These are phyloP conservation scores for Lumbricus terrestris DNA, from an alignment of 2,888 invertebrate species.

Conservation along the genomic window DNA sequence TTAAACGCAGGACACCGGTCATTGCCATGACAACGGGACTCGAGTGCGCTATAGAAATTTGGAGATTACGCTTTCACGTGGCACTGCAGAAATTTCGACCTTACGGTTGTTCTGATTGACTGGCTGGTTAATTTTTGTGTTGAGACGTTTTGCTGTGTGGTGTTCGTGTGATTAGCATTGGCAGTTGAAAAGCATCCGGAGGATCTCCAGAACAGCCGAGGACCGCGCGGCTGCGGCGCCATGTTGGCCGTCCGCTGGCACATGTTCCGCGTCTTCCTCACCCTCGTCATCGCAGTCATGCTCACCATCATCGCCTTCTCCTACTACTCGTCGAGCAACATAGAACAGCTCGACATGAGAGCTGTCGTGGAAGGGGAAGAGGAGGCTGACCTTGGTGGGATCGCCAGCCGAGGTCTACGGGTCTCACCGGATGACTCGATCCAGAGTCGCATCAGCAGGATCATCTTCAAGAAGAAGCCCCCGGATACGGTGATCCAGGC, in stretches of 20 bases:
- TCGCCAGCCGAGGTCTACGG: background rate
- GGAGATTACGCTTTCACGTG: no score
- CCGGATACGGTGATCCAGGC: slow-evolving; percentile 21
- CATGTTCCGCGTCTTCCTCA: background rate
- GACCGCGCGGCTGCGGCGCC: background rate
- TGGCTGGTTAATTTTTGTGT: no score
- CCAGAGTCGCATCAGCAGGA: background rate
- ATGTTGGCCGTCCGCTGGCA: background rate
- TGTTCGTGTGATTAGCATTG: background rate
- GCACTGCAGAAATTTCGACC: no score
- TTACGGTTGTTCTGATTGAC: background rate
- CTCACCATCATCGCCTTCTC: background rate
- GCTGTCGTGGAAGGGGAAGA: background rate
- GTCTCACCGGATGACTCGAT: background rate
- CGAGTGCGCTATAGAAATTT: no score
- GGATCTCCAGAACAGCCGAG: background rate
- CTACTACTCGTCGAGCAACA: background rate
- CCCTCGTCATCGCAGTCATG: background rate
- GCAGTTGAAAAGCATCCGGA: background rate
- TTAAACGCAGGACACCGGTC: no score
- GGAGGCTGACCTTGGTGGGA: background rate
- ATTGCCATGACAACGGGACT: no score
- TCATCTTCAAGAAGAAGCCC: background rate
- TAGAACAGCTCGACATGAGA: background rate
- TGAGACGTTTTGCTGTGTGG: background rate